Evolutionary conservation across 1,140 invertebrate genomes (phyloP).

Genomic region (Tetramorium simillimum): DNA sequence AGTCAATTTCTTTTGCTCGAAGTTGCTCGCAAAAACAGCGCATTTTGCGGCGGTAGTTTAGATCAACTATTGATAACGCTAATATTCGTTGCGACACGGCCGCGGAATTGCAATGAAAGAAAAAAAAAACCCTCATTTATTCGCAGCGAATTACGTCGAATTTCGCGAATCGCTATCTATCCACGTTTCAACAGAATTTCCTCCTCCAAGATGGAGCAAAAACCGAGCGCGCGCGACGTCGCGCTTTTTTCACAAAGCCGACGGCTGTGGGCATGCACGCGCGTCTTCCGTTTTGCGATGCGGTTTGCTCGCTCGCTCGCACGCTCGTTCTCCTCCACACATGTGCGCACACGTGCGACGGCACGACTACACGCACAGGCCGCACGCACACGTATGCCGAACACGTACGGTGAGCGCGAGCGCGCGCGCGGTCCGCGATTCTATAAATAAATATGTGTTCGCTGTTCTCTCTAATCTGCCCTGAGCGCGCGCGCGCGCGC

Average conservation of each 20-base stretch:
- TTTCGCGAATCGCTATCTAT: neutral
- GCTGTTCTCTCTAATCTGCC: conserved; percentile 72
- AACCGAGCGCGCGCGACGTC: conserved; percentile 6
- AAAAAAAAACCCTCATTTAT: neutral
- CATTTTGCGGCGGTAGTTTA: neutral
- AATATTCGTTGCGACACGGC: neutral
- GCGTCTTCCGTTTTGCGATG: conserved; percentile 69
- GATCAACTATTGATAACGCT: neutral
- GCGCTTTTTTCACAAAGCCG: conserved; percentile 45
- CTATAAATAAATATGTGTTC: conserved; percentile 78
- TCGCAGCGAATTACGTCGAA: neutral
- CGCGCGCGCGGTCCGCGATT: conserved; percentile 56
- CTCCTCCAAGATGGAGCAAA: neutral
- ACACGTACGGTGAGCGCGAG: conserved; percentile 10
- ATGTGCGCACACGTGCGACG: neutral
- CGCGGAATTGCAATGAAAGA: neutral
- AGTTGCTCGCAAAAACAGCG: neutral
- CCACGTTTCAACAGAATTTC: conserved; percentile 24
- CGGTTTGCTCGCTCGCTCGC: conserved; percentile 29
- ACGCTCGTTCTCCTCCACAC: neutral
- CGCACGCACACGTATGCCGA: neutral
- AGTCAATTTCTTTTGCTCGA: neutral
- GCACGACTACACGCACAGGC: neutral
- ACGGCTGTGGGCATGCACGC: conserved; percentile 62
- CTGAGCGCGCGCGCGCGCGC: conserved; percentile 52